A percentile compares a stretch with the other conserved stretches of the same genome.
These are phyloP conservation scores for Drosophila siamana DNA, from an alignment of 2,888 invertebrate species.

Conservation along the genomic window DNA sequence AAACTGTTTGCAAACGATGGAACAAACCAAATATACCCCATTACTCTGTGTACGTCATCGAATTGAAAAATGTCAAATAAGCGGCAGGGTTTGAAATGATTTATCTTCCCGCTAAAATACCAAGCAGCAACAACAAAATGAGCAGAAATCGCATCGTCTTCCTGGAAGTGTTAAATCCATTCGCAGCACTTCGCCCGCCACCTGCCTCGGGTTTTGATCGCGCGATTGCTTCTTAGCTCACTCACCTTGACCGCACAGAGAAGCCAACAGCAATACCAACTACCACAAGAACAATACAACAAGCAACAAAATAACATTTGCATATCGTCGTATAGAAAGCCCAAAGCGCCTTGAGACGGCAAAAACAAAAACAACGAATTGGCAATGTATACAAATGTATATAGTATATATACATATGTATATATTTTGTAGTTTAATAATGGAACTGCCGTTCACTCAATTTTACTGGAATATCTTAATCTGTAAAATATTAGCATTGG, in stretches of 20 bases:
- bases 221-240: slow-evolving; percentile 32
- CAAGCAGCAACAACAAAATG: slow-evolving; percentile 29
- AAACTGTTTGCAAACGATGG: too few relatives aligned
- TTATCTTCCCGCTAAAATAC: slow-evolving; percentile 56
- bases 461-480: too few relatives aligned
- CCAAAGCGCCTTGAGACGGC: slow-evolving; percentile 18
- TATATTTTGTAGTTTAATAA: too few relatives aligned
- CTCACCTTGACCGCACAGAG: slow-evolving; percentile 72
- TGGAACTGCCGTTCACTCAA: too few relatives aligned
- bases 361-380: slow-evolving; percentile 43
- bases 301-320: slow-evolving; percentile 49
- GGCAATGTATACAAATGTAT: slow-evolving; percentile 11
- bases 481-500: too few relatives aligned
- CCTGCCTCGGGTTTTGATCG: slow-evolving; percentile 48
- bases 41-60: slow-evolving; percentile 24
- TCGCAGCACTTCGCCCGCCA: slow-evolving; percentile 36
- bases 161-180: slow-evolving; percentile 70
- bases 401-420: neutral
- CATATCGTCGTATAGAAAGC: slow-evolving; percentile 47
- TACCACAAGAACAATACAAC: slow-evolving; percentile 25
- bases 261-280: slow-evolving; percentile 34
- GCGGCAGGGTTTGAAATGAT: slow-evolving; percentile 62
- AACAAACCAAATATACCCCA: neutral
- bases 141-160: slow-evolving; percentile 61
- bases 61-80: slow-evolving; percentile 73